phyloP scores from a whole-genome alignment of 2,113 vertebrate species.

The Anoplopoma fimbria region DNA sequence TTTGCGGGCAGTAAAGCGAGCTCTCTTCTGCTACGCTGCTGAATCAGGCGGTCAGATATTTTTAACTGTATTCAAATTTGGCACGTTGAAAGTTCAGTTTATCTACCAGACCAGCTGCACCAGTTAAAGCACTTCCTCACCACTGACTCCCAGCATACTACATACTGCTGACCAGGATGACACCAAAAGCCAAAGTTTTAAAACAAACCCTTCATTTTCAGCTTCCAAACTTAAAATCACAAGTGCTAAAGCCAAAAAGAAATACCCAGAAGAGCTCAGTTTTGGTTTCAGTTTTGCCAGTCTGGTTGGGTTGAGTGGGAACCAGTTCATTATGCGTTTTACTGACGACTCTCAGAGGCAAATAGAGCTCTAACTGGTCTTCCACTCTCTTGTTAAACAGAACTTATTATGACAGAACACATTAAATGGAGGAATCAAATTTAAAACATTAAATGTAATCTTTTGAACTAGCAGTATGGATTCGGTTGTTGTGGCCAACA shows the following conservation, averaged over 20 bases:
- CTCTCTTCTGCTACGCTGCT: background rate
- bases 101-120: background rate
- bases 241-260: background rate
- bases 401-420: too few species aligned
- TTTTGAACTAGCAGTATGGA: too few species aligned
- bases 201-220: background rate
- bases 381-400: background rate
- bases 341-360: background rate
- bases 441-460: too few species aligned
- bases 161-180: constrained; percentile 6
- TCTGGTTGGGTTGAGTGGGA: background rate
- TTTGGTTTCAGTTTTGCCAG: too few species aligned
- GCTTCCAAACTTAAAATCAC: too few species aligned
- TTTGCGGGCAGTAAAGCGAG: background rate
- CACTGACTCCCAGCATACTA: constrained; percentile 24
- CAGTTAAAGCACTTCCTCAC: constrained; percentile 19
- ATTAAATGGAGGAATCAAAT: too few species aligned
- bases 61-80: background rate
- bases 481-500: too few species aligned
- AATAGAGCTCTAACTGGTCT: background rate
- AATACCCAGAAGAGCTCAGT: background rate
- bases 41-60: background rate
- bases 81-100: background rate
- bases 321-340: background rate
- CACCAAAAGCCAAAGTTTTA: background rate